These are phyloP conservation scores for Chorisops tibialis DNA, from an alignment of 2,888 invertebrate species.

Conservation along the genomic window DNA sequence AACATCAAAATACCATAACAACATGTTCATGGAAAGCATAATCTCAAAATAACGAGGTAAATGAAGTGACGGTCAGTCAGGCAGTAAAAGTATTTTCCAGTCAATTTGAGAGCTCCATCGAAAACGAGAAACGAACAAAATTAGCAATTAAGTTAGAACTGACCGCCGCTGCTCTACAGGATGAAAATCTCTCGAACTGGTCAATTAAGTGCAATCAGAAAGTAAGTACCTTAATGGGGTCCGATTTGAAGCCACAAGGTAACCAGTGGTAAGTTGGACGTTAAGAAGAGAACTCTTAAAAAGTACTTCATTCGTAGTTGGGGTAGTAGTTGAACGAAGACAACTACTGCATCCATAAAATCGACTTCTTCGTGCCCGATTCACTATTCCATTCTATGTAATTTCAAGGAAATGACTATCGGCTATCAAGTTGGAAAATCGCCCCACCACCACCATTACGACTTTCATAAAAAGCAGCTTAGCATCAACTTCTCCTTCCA, in stretches of 20 bases:
- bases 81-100: slow-evolving; percentile 13
- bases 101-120: slow-evolving; percentile 8
- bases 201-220: slow-evolving; percentile 18
- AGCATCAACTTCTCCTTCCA: too few relatives aligned
- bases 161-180: neutral
- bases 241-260: slow-evolving; percentile 6
- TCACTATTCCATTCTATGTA: slow-evolving; percentile 11
- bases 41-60: slow-evolving; percentile 19
- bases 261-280: neutral
- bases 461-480: too few relatives aligned
- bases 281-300: neutral
- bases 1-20: too few relatives aligned
- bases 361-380: slow-evolving; percentile 6
- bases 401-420: slow-evolving; percentile 9
- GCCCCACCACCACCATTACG: too few relatives aligned
- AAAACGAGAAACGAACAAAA: neutral
- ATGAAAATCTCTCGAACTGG: slow-evolving; percentile 3
- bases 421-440: slow-evolving; percentile 3
- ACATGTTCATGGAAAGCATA: neutral
- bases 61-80: neutral
- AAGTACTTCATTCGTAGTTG: neutral
- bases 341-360: slow-evolving; percentile 1
- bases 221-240: slow-evolving; percentile 14
- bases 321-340: neutral
- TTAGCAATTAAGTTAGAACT: slow-evolving; percentile 11